Evolutionary conservation across 1,140 invertebrate species (phyloP).

Genomic region (Sitodiplosis mosellana): DNA sequence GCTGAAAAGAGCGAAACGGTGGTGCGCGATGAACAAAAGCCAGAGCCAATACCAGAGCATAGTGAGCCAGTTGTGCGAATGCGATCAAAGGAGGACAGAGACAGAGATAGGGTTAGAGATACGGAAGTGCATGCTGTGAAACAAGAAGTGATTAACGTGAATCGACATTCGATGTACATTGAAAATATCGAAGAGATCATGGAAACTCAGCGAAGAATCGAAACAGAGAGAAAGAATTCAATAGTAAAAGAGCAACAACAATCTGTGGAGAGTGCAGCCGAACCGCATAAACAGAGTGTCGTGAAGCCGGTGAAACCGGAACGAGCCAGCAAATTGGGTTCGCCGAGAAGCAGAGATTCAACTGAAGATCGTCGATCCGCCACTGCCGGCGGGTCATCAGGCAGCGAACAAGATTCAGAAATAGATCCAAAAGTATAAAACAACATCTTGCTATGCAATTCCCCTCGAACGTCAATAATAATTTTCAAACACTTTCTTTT

Average conservation of each 20-base stretch:
- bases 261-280: too few species aligned
- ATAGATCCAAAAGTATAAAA: conserved; percentile 15
- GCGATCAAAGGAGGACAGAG: not conserved
- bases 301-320: too few species aligned
- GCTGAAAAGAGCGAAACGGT: conserved; percentile 6
- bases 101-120: not conserved
- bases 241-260: not conserved
- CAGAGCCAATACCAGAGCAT: not conserved
- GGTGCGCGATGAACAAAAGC: not conserved
- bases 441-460: too few species aligned
- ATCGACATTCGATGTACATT: conserved; percentile 19
- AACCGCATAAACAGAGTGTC: too few species aligned
- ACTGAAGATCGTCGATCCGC: conserved; percentile 30
- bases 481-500: conserved; percentile 10
- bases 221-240: not conserved
- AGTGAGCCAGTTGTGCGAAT: not conserved
- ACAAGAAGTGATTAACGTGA: conserved; percentile 6
- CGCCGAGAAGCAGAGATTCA: conserved; percentile 1
- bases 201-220: not conserved
- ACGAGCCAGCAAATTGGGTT: too few species aligned
- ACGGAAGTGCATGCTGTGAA: not conserved
- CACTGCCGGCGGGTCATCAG: conserved; percentile 45
- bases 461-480: too few species aligned
- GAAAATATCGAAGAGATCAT: conserved; percentile 19
- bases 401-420: conserved; percentile 54